phyloP scores from a whole-genome alignment of 2,888 invertebrate genomes.

The Rhimphoctona megacephalus region DNA sequence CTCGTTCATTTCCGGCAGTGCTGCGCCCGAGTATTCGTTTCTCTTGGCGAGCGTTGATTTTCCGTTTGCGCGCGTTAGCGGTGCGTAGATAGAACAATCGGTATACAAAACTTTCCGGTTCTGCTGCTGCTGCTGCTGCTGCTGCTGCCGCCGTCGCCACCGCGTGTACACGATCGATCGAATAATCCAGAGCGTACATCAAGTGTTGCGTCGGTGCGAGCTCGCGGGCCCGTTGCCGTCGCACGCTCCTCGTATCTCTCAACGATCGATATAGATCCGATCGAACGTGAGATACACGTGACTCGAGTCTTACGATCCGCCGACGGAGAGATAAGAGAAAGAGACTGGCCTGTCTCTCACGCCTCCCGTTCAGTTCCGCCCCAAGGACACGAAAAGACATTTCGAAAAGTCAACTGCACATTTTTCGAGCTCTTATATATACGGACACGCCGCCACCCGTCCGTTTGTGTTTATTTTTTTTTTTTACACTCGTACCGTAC shows the following conservation, averaged over 20 bases:
- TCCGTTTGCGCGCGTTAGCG: background rate
- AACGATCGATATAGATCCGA: constrained; percentile 63
- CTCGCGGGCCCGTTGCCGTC: background rate
- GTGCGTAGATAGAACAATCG: constrained; percentile 45
- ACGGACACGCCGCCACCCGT: constrained; percentile 50
- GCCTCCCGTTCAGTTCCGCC: constrained; percentile 49
- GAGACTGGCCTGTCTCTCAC: constrained; percentile 63
- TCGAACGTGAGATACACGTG: constrained; percentile 69
- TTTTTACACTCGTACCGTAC: too few relatives aligned
- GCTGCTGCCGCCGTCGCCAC: too few relatives aligned
- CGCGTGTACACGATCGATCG: constrained; percentile 40
- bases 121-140: constrained; percentile 16
- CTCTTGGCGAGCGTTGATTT: background rate
- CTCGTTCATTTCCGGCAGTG: constrained; percentile 59
- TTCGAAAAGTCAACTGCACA: constrained; percentile 54
- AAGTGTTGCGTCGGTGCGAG: constrained; percentile 26
- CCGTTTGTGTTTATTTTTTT: background rate
- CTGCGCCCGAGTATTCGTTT: constrained; percentile 25
- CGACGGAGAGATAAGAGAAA: constrained; percentile 15
- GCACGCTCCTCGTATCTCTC: constrained; percentile 15
- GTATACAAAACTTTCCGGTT: constrained; percentile 47
- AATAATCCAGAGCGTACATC: constrained; percentile 49
- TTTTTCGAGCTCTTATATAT: constrained; percentile 62
- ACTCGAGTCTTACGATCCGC: constrained; percentile 40
- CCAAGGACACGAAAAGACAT: constrained; percentile 62